Conservation (phyloP, 35 echinoderm and acorn worm genomes). For the Anneissia japonica region DNA sequence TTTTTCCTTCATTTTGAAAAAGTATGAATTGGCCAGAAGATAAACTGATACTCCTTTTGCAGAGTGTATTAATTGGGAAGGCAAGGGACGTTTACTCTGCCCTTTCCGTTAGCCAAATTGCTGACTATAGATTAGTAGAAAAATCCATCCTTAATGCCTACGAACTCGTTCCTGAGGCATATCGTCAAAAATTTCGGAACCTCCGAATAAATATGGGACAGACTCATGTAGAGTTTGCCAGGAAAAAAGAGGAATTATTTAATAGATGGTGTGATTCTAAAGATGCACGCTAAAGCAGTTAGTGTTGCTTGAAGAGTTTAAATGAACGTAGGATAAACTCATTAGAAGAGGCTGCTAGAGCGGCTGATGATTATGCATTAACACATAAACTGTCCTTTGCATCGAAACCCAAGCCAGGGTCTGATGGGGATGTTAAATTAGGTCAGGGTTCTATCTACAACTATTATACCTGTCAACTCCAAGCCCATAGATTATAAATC, state of each 20-base stretch:
- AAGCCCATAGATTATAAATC: too few relatives aligned
- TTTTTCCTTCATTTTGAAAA: conserved; percentile 7
- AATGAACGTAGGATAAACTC: too few relatives aligned
- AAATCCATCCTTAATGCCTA: conserved; percentile 36
- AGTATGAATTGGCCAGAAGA: conserved; percentile 13
- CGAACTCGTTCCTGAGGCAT: conserved; percentile 56
- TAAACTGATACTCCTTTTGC: conserved; percentile 16
- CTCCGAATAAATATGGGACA: conserved; percentile 9
- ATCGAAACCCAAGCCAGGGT: too few relatives aligned
- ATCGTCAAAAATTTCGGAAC: conserved; percentile 49
- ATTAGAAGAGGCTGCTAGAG: too few relatives aligned
- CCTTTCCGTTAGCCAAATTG: conserved; percentile 12
- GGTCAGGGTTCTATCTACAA: too few relatives aligned
- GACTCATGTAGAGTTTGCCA: conserved; percentile 51
- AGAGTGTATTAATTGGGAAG: conserved; percentile 36
- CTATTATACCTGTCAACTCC: too few relatives aligned
- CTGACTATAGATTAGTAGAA: conserved; percentile 45
- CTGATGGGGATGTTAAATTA: too few relatives aligned
- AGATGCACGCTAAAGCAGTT: too few relatives aligned
- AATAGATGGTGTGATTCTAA: conserved; percentile 26
- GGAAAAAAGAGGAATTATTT: conserved; percentile 22
- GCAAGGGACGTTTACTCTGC: conserved; percentile 36
- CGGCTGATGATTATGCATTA: too few relatives aligned
- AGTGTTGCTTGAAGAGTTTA: too few relatives aligned
- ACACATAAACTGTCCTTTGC: too few relatives aligned